phyloP scores from a whole-genome alignment of 2,113 vertebrate genomes.

The Podarcis raffonei region DNA sequence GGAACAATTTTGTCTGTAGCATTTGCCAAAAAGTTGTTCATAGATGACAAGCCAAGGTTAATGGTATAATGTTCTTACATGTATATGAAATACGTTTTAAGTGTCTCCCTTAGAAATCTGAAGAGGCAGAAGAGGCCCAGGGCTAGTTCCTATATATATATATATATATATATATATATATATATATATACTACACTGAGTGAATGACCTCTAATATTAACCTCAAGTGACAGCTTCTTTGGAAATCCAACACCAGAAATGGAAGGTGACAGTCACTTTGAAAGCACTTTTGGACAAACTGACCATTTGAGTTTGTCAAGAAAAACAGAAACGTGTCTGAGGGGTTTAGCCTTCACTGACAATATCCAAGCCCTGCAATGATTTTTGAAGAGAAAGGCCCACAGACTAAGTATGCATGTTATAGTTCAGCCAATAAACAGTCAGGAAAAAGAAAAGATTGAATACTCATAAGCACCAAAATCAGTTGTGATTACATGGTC shows the following conservation, averaged over 20 bases:
- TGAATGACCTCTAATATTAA: slow-evolving; percentile 53
- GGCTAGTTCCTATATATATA: slow-evolving; percentile 41
- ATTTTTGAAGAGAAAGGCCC: slow-evolving; percentile 1
- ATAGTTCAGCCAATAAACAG: neutral
- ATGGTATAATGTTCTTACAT: neutral
- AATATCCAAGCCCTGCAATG: neutral
- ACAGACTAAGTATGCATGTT: neutral
- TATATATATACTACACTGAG: neutral
- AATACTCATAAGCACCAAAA: neutral
- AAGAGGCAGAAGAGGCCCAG: slow-evolving; percentile 52
- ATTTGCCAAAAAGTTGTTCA: neutral
- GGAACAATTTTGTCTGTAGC: neutral
- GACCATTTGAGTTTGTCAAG: slow-evolving; percentile 30
- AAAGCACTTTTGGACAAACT: slow-evolving; percentile 44
- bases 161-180: too few relatives aligned
- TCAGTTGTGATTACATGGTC: neutral
- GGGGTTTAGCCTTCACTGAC: slow-evolving; percentile 33
- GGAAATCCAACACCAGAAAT: slow-evolving; percentile 37
- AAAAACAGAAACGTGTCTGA: slow-evolving; percentile 26
- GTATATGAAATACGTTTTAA: slow-evolving; percentile 21
- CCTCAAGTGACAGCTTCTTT: slow-evolving; percentile 54
- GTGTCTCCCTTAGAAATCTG: slow-evolving; percentile 48
- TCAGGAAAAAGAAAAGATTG: accelerated
- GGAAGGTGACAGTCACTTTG: slow-evolving; percentile 12
- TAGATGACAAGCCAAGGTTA: neutral